Base-by-base conservation (phyloP, 1,140 invertebrate species). In the Achroia grisella region DNA sequence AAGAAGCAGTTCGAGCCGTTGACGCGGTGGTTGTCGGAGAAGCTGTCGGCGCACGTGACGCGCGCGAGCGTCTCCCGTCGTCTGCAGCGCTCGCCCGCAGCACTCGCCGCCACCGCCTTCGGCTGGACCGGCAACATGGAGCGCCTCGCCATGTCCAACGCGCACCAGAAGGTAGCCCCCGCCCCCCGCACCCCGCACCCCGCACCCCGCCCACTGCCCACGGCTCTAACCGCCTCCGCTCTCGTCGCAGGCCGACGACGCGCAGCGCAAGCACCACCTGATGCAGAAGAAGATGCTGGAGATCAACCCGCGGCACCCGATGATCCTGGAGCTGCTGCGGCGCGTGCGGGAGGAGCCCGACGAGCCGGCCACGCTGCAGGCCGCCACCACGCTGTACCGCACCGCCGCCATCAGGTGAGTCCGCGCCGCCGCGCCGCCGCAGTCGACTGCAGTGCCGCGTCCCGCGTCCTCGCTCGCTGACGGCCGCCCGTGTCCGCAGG, bases 61-160 rank as follows among this genome's bases (percentile, higher is more conserved):
- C 97, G 97, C 77, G 95, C 94, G 1, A 87, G 90, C 31, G 88
- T 99, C 4, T 99, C 97, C 3, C 95, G 98, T 63, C 90, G 98
- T 56, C 86, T 99, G 11, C 92, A 93, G 32, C 92, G 92, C 48
- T 99, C 98, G 1, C 97, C 98, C 0, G 98, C 96, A 86, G 98
- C 97, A 17, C 87, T 99, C 23, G 96, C 99, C n/a, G 97, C 98
- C 33, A 94, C 93, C 48, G 94, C 96, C 87, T 99, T 97, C 80
- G 97, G 97, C 43, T 98, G 97, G 97, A 98, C 97, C 60, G 98
- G 97, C 47, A 99, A 99, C 77, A 99, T 99, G 98, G 98, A 99
- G 85, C 90, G 98, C 42, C 89, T 99, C 37, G 97, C 97, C 42
- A 89, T 96, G 53, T 97, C 96, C 8, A 98, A 99, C 82, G 97